Evolutionary conservation across 2,888 invertebrate genomes (phyloP).

Genomic region (Agrochola litura): DNA sequence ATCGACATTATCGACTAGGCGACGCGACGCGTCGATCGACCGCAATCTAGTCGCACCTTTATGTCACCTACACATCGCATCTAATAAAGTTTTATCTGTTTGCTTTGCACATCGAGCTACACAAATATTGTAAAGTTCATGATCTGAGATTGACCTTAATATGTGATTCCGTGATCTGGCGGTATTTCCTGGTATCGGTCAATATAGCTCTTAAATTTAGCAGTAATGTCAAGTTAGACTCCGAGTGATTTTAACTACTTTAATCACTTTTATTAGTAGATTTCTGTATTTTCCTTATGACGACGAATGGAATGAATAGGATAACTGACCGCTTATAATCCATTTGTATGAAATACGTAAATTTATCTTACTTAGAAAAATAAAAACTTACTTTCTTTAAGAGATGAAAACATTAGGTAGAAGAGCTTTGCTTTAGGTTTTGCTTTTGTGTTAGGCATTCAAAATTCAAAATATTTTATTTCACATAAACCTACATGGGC

Average conservation of each 20-base stretch:
- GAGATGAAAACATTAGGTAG: too few species aligned
- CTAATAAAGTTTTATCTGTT: conserved; percentile 64
- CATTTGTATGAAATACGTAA: too few species aligned
- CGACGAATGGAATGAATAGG: background rate
- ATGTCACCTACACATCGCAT: conserved; percentile 41
- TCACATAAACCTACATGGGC: too few species aligned
- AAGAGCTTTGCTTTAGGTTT: too few species aligned
- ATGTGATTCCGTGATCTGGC: conserved; percentile 54
- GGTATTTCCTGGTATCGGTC: conserved; percentile 28
- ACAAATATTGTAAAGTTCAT: conserved; percentile 65
- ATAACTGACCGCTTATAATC: background rate
- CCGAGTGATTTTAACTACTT: conserved; percentile 5
- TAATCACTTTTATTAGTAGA: background rate
- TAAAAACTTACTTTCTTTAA: too few species aligned
- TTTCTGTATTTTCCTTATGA: background rate
- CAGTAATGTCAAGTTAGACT: conserved; percentile 15
- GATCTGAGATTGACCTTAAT: conserved; percentile 61
- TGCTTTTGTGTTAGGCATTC: too few species aligned
- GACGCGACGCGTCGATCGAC: too few species aligned
- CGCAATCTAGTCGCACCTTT: conserved; percentile 18
- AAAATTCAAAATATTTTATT: too few species aligned
- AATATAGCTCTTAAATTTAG: conserved; percentile 14
- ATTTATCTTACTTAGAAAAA: too few species aligned
- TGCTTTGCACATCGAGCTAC: conserved; percentile 59
- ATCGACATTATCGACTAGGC: too few species aligned